Evolutionary conservation across 2,888 invertebrate species (phyloP).

Genomic region (Antitype chi): DNA sequence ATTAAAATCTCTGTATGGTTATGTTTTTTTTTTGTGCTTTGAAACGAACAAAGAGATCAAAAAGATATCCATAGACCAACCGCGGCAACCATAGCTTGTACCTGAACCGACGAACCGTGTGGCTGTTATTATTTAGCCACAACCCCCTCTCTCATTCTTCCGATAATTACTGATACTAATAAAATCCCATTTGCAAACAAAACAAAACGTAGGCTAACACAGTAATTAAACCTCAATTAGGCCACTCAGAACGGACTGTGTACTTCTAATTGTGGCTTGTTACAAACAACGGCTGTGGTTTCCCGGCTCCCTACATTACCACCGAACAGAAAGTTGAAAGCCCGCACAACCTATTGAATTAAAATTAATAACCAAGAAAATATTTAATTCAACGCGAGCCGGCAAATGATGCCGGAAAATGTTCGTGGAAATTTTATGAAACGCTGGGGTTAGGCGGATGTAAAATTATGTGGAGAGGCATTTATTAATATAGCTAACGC

Average conservation of each 20-base stretch:
- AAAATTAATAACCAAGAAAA: constrained; percentile 64
- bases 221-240: constrained; percentile 47
- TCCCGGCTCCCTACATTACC: constrained; percentile 4
- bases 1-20: no score
- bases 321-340: constrained; percentile 20
- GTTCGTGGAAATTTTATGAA: constrained; percentile 24
- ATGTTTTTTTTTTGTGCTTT: no score
- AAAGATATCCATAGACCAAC: no score
- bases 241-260: neutral
- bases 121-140: no score
- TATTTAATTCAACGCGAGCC: constrained; percentile 63
- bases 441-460: neutral
- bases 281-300: constrained; percentile 33
- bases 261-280: constrained; percentile 18
- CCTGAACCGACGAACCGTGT: no score
- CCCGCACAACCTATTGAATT: constrained; percentile 38
- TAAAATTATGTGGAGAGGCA: constrained; percentile 8
- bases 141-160: neutral
- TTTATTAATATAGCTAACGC: neutral
- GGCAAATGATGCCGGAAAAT: constrained; percentile 7
- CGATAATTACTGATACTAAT: neutral
- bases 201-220: constrained; percentile 2
- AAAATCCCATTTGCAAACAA: neutral
- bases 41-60: no score
- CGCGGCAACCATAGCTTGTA: no score